Conservation (phyloP, 2,113 vertebrate species). For the Burhinus bistriatus region DNA sequence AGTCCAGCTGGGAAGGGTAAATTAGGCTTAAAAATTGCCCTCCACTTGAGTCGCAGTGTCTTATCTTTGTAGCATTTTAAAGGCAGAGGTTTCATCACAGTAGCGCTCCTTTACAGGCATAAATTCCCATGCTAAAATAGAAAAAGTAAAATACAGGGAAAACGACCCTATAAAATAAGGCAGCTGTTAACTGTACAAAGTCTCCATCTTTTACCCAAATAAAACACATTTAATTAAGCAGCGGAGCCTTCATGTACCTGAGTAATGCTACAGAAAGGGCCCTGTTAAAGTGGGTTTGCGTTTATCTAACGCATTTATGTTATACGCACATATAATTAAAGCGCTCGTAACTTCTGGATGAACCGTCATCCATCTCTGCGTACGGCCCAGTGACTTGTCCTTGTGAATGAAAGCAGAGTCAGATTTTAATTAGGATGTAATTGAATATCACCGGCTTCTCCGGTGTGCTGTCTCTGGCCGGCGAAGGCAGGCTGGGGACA, state of each 20-base stretch:
- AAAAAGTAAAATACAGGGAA: background rate
- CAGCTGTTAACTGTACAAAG: background rate
- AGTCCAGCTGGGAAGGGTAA: background rate
- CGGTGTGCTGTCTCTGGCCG: background rate
- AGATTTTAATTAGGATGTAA: background rate
- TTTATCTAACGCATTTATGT: background rate
- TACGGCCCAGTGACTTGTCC: background rate
- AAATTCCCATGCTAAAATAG: background rate
- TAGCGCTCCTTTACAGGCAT: background rate
- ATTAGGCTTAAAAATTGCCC: background rate
- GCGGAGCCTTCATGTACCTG: background rate
- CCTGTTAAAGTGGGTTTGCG: background rate
- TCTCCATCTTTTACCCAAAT: background rate
- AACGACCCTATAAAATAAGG: background rate
- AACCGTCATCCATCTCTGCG: accelerated
- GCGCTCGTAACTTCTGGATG: background rate
- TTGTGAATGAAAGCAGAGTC: background rate
- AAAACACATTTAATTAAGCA: background rate
- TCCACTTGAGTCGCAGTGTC: accelerated
- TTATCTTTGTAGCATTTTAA: background rate
- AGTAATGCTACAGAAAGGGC: background rate
- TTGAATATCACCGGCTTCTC: background rate
- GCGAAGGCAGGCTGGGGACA: background rate
- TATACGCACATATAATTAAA: background rate
- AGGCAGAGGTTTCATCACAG: background rate